Percentiles rank a stretch among this genome's conserved stretches.
These are phyloP conservation scores for Mus spretus DNA, from an alignment of 2,797 vertebrate genomes.

Conservation along the genomic window DNA sequence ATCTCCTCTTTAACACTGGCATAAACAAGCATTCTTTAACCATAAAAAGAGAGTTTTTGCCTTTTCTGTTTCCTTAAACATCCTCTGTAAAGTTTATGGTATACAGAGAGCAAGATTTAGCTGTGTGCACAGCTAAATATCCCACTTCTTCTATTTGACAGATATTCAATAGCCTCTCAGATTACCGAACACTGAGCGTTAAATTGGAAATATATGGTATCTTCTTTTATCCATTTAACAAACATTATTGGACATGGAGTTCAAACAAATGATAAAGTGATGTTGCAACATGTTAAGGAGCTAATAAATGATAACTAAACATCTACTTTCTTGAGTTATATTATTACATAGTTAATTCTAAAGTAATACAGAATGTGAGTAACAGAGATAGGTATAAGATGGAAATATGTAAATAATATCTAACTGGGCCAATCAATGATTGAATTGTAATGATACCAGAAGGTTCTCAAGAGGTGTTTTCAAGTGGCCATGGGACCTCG, in stretches of 20 bases:
- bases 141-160: conserved; percentile 33
- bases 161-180: neutral
- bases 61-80: neutral
- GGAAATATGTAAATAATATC: neutral
- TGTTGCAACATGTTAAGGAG: neutral
- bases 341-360: neutral
- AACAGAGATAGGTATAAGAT: neutral
- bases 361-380: neutral
- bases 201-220: neutral
- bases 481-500: neutral
- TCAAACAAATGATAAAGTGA: neutral
- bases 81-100: neutral
- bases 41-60: neutral
- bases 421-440: neutral
- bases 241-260: neutral
- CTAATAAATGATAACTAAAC: neutral
- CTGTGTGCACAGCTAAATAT: neutral
- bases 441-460: neutral
- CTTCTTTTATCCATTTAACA: conserved; percentile 12
- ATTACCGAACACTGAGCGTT: neutral
- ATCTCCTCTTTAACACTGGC: neutral
- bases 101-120: neutral
- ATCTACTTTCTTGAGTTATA: neutral
- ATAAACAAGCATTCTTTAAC: neutral
- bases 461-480: neutral